Base-by-base conservation (phyloP, 2,797 vertebrate genomes). In the Sphaeramia orbicularis region DNA sequence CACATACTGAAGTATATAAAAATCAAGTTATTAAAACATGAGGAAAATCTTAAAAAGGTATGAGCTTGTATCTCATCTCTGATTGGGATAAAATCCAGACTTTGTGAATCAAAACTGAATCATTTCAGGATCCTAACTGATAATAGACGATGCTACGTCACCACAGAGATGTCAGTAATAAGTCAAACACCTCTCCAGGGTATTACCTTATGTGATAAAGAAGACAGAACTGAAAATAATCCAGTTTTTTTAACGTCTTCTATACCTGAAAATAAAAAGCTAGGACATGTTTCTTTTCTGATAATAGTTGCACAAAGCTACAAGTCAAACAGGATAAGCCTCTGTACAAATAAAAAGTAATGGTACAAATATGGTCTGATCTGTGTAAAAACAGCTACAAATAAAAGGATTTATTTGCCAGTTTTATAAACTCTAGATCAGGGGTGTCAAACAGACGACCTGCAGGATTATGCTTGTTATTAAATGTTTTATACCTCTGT, bases 221-320 rank as follows among this genome's bases (percentile, higher is more conserved):
- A 71, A 53, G 81, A 71, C 13, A 71, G 73, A 30, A 77, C 45
- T 45, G 35, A 65, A 59, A 73, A 49, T 67, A 60, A 48, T 81
- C 48, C 83, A 27, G 55, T 72, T 74, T 80, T 83, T 81, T 81
- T 80, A 87, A 78, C 14, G 57, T 56, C 74, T 45, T 56, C 81
- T 92, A 92, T 7, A 91, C 88, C 89, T 92, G 90, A 51, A 86
- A 89, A 80, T 74, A 78, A 82, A 85, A 86, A 81, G 65, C 87
- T 91, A 56, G 27, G 58, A 87, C 65, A 78, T 82, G 74, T 85
- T 84, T 86, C 67, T 78, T 47, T 69, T 73, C 60, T n/a, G 43
- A 56, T 15, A 72, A 67, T 14, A 50, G 64, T 47, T 10, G 42
- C 1, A 68, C 42, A 52, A 45, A 11, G 21, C 52, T 40, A 21